These are phyloP conservation scores for Nannobrachium achirus DNA, from an alignment of 2,113 vertebrate genomes.

Conservation along the genomic window DNA sequence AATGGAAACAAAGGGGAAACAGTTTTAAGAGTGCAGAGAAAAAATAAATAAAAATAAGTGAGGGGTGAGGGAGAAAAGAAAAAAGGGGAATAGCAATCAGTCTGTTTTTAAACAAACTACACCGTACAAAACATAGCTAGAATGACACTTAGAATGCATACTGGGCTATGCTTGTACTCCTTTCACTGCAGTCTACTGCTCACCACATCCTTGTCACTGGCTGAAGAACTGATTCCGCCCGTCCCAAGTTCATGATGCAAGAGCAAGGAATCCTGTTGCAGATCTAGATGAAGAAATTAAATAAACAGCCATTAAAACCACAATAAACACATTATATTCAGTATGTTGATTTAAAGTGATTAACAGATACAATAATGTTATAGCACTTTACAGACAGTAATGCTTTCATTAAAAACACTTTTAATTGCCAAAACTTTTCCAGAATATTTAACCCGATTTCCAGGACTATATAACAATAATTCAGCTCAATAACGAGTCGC, in stretches of 20 bases:
- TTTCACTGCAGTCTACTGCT: slow-evolving; percentile 19
- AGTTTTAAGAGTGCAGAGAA: slow-evolving; percentile 43
- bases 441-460: too few species aligned
- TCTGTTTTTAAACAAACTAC: slow-evolving; percentile 13
- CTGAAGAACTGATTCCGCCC: slow-evolving; percentile 8
- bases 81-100: slow-evolving; percentile 4
- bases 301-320: too few species aligned
- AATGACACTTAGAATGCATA: not conserved
- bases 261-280: slow-evolving; percentile 73
- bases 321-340: too few species aligned
- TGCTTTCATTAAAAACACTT: too few species aligned
- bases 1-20: slow-evolving; percentile 62
- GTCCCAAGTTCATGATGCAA: slow-evolving; percentile 64
- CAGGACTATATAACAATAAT: too few species aligned
- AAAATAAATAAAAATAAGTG: slow-evolving; percentile 38
- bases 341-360: too few species aligned
- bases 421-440: too few species aligned
- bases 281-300: slow-evolving; percentile 61
- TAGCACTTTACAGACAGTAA: too few species aligned
- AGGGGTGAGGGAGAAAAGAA: slow-evolving; percentile 22
- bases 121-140: slow-evolving; percentile 5
- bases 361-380: too few species aligned
- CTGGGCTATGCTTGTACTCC: slow-evolving; percentile 3
- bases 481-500: too few species aligned
- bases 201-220: slow-evolving; percentile 29